These are phyloP conservation scores for Thera britannica DNA, from an alignment of 2,888 invertebrate species.

Conservation along the genomic window DNA sequence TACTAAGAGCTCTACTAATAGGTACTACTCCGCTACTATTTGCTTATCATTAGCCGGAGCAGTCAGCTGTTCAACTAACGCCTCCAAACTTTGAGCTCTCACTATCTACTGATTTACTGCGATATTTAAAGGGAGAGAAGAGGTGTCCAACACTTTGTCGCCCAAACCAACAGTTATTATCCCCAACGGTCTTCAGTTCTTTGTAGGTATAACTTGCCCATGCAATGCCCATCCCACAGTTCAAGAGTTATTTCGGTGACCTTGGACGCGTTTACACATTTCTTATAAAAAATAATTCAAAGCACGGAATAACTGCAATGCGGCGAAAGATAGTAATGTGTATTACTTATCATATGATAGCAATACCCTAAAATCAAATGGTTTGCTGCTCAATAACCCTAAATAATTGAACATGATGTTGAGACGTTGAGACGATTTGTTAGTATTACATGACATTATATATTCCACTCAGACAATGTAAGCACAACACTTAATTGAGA, in stretches of 20 bases:
- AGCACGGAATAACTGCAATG: neutral
- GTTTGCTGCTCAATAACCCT: constrained; percentile 16
- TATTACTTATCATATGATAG: constrained; percentile 14
- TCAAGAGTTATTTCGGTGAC: no score
- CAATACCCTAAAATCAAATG: constrained; percentile 26
- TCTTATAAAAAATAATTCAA: neutral
- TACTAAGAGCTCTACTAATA: neutral
- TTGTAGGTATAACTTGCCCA: no score
- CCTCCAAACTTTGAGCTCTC: no score
- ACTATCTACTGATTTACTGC: no score
- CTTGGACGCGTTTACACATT: no score
- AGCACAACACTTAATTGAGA: constrained; percentile 22
- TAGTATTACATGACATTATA: constrained; percentile 22
- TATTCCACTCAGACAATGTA: constrained; percentile 24
- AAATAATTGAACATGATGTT: constrained; percentile 11
- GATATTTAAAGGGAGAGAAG: no score
- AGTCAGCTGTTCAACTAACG: no score
- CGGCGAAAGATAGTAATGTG: neutral
- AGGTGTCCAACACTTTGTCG: no score
- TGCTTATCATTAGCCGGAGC: no score
- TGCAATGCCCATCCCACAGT: no score
- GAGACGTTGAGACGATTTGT: constrained; percentile 19
- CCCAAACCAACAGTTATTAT: no score
- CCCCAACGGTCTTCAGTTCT: no score
- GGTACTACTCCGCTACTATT: neutral